These are phyloP conservation scores for Arothron firmamentum DNA, from an alignment of 2,113 vertebrate species.

Conservation along the genomic window DNA sequence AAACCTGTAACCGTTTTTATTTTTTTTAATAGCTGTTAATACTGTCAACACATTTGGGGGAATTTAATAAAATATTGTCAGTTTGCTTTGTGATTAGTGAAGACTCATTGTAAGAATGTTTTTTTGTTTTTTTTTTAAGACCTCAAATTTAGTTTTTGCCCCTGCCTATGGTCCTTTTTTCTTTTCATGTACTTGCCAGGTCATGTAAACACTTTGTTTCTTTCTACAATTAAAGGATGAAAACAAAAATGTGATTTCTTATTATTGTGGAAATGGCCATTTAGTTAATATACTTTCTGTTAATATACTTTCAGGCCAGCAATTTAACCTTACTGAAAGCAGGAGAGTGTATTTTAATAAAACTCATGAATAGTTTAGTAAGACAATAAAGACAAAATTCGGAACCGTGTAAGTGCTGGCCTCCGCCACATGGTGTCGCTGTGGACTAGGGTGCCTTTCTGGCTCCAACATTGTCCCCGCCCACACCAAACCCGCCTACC, in stretches of 20 bases:
- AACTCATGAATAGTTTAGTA: neutral
- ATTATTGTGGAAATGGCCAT: neutral
- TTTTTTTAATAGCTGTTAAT: conserved; percentile 69
- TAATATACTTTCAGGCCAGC: no score
- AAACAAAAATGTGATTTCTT: conserved; percentile 29
- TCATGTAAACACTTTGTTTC: conserved; percentile 56
- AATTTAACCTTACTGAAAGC: no score
- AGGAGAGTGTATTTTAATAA: no score
- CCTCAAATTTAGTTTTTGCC: conserved; percentile 42
- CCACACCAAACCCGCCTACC: conserved; percentile 54
- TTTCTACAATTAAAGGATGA: conserved; percentile 70
- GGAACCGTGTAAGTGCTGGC: neutral
- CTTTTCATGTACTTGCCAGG: conserved; percentile 51
- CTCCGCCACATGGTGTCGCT: conserved; percentile 45
- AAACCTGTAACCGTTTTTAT: conserved; percentile 71
- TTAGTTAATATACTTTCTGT: no score
- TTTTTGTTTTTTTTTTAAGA: conserved; percentile 65
- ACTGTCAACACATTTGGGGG: conserved; percentile 55
- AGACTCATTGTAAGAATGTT: conserved; percentile 55
- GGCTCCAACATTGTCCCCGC: conserved; percentile 29
- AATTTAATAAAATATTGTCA: conserved; percentile 50
- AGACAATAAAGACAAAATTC: neutral
- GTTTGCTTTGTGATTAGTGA: conserved; percentile 65
- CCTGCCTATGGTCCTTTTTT: conserved; percentile 37
- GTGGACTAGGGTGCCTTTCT: neutral